Percentiles rank a stretch among this genome's conserved stretches.
phyloP scores from a whole-genome alignment of 2,113 vertebrate genomes.

The Psilopsiagon aurifrons region DNA sequence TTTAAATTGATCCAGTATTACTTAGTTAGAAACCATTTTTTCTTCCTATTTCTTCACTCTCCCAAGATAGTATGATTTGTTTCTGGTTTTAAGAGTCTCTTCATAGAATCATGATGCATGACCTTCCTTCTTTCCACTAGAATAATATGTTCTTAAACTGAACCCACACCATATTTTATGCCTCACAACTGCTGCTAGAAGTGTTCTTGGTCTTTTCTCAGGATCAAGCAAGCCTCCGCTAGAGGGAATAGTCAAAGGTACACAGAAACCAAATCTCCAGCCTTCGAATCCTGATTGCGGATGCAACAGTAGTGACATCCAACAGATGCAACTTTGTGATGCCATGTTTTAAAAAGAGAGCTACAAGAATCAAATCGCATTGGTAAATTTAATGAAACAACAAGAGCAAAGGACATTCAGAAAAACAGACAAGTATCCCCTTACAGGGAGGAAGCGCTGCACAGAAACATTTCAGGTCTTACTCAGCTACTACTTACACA shows the following conservation, averaged over 20 bases:
- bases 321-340: neutral
- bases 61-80: neutral
- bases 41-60: neutral
- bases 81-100: neutral
- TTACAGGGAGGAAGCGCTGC: neutral
- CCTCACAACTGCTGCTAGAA: neutral
- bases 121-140: neutral
- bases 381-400: neutral
- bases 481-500: constrained; percentile 54
- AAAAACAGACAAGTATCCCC: neutral
- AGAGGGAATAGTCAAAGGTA: neutral
- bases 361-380: neutral
- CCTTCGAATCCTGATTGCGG: neutral
- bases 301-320: neutral
- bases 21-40: neutral
- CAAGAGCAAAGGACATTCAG: neutral
- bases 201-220: neutral
- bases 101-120: neutral
- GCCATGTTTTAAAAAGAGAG: neutral
- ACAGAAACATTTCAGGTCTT: constrained; percentile 14
- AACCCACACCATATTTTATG: neutral
- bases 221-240: neutral
- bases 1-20: neutral
- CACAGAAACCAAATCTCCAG: neutral
- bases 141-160: constrained; percentile 6